Evolutionary conservation across 35 echinoderm and acorn worm species (phyloP), one percentile per base, ranked within the genome.

Genomic region (Patiria miniata): DNA sequence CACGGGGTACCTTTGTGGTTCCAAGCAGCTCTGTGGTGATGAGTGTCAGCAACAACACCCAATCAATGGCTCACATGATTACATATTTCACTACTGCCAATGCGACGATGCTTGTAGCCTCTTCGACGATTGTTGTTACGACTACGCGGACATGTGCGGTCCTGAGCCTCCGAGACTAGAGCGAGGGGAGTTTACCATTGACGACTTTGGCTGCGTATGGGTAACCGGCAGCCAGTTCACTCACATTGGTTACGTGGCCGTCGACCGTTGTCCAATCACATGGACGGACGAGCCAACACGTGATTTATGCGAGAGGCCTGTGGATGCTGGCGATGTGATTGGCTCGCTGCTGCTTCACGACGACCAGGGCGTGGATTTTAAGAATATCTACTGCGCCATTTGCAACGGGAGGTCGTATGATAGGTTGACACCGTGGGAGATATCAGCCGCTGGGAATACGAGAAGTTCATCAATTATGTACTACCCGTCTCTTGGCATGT

Each of bases 301-400:
- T 34, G 9, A 73, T 14, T 34, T 73, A 23, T 73, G 65, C 34
- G 65, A 73, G 29, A 73, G 34, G 29, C 65, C 65, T 32, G 14
- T 16, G 29, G 29, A 73, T 73, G 14, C 21, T 30, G 29, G 19
- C 14, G 65, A 73, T 23, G 65, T 73, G 2, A 30, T 73, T 23
- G 65, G 65, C 21, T 73, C 65, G 34, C 65, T 73, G 7, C 65
- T 23, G 65, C 19, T 73, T 2, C 29, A 32, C 29, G 65, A 73
- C 9, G 65, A 36, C 1, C 10, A 34, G 8, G 65, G 65, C 29
- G 65, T 73, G 26, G 65, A 73, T 36, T 84, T 38, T 40, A 84
- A 84, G 50, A 84, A 84, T 60, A 61, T 84, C 51, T 84, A 37
- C 57, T 82, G 82, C n/a, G 82, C 82, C 9, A 17, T 60, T 52